These are phyloP conservation scores for Condylura cristata DNA, from an alignment of 2,113 vertebrate genomes.

Conservation along the genomic window DNA sequence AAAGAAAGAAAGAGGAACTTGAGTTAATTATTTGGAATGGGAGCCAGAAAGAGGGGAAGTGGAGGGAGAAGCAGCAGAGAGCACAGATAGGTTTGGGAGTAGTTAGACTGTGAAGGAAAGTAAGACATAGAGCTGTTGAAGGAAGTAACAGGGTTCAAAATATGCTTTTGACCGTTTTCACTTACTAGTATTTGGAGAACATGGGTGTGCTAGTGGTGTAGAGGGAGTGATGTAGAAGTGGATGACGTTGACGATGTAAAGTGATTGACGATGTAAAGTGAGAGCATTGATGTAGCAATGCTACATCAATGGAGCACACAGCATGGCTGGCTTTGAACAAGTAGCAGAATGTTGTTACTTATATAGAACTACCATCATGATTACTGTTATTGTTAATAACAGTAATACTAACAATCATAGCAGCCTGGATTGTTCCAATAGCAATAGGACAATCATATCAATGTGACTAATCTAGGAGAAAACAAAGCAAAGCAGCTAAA, in stretches of 20 bases:
- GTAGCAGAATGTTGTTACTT: neutral
- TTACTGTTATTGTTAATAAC: neutral
- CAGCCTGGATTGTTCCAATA: neutral
- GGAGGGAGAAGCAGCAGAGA: neutral
- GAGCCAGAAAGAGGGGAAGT: neutral
- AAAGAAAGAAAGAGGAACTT: neutral
- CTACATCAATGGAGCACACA: neutral
- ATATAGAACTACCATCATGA: neutral
- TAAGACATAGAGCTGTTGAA: neutral
- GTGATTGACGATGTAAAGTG: neutral
- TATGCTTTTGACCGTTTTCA: neutral
- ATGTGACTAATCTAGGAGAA: neutral
- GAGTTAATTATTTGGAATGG: constrained; percentile 41
- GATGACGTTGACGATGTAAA: neutral
- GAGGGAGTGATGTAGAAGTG: neutral
- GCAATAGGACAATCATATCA: neutral
- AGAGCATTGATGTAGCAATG: neutral
- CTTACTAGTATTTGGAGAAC: neutral
- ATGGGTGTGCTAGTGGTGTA: neutral
- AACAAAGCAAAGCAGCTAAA: neutral
- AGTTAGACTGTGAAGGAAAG: neutral
- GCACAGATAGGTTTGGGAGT: neutral
- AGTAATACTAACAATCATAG: neutral
- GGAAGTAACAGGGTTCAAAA: neutral
- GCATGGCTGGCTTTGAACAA: neutral